Evolutionary conservation across 1,140 invertebrate genomes (phyloP).

Genomic region (Ridgeia piscesae): DNA sequence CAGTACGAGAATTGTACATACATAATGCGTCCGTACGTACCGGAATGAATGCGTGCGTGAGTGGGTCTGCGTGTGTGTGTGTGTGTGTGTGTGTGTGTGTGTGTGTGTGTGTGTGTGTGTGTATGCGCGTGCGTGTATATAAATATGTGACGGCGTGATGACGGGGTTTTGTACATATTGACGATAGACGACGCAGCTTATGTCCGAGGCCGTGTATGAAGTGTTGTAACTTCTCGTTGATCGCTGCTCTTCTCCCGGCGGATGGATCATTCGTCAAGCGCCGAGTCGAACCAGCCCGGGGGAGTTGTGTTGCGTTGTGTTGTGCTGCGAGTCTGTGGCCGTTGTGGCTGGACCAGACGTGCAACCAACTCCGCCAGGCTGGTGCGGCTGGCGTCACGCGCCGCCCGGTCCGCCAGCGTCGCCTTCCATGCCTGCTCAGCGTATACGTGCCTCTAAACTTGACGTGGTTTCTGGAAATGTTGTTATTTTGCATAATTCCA

Average conservation of each 20-base stretch:
- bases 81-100: not conserved
- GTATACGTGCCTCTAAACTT: not conserved
- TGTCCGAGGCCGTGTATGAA: not conserved
- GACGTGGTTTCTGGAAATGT: not conserved
- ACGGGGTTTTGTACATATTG: not conserved
- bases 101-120: not conserved
- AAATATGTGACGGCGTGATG: not conserved
- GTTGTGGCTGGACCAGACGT: not conserved
- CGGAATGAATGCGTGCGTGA: too few species aligned
- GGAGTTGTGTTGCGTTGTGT: not conserved
- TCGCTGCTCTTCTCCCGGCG: not conserved
- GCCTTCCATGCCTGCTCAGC: not conserved
- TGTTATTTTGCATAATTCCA: not conserved
- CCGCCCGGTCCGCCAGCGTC: not conserved
- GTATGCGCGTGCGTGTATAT: not conserved
- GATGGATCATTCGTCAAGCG: not conserved
- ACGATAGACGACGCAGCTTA: not conserved
- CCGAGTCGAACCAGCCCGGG: not conserved
- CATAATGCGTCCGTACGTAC: not conserved
- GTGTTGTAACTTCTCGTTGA: not conserved
- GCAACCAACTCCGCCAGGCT: not conserved
- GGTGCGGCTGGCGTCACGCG: not conserved
- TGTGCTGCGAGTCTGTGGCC: not conserved
- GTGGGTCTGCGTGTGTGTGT: not conserved
- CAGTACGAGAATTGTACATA: slow-evolving; percentile 5